Conservation (phyloP, 1,140 invertebrate genomes). For the Drosophila azteca region DNA sequence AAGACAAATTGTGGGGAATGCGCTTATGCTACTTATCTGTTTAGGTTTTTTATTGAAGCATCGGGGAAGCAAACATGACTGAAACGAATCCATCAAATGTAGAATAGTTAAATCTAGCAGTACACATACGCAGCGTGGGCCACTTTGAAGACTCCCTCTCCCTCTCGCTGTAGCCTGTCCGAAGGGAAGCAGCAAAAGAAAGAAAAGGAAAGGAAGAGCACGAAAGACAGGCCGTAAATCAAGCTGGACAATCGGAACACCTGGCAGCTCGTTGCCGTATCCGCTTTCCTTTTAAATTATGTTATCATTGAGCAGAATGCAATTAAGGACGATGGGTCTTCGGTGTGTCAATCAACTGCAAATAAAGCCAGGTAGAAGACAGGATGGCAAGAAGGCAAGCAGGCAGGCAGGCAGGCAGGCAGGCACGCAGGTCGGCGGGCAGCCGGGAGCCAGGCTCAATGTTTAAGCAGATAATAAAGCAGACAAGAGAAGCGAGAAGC, state of each 20-base stretch:
- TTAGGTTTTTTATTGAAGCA: too few species aligned
- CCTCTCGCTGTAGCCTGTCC: too few species aligned
- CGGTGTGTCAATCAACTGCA: slow-evolving; percentile 78
- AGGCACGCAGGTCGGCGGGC: too few species aligned
- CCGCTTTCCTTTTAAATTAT: slow-evolving; percentile 74
- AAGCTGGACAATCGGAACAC: slow-evolving; percentile 44
- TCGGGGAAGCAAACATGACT: too few species aligned
- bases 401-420: too few species aligned
- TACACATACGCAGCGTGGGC: too few species aligned
- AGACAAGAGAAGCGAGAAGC: slow-evolving; percentile 10
- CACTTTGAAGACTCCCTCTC: too few species aligned
- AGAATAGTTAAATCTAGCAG: too few species aligned
- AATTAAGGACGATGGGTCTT: slow-evolving; percentile 75
- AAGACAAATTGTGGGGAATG: slow-evolving; percentile 19
- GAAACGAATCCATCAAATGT: too few species aligned
- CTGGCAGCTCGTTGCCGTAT: slow-evolving; percentile 49
- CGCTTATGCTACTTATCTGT: too few species aligned
- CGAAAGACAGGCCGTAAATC: slow-evolving; percentile 58
- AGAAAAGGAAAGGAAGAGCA: background rate
- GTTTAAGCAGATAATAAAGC: slow-evolving; percentile 80
- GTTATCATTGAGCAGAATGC: slow-evolving; percentile 80
- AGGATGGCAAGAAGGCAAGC: background rate
- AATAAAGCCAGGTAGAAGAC: slow-evolving; percentile 51
- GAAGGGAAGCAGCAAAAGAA: too few species aligned
- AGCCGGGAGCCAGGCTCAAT: slow-evolving; percentile 43